Percentiles rank a stretch among this genome's conserved stretches.
Evolutionary conservation across 2,797 vertebrate genomes (phyloP).

Genomic region (Threskiornis aethiopicus): DNA sequence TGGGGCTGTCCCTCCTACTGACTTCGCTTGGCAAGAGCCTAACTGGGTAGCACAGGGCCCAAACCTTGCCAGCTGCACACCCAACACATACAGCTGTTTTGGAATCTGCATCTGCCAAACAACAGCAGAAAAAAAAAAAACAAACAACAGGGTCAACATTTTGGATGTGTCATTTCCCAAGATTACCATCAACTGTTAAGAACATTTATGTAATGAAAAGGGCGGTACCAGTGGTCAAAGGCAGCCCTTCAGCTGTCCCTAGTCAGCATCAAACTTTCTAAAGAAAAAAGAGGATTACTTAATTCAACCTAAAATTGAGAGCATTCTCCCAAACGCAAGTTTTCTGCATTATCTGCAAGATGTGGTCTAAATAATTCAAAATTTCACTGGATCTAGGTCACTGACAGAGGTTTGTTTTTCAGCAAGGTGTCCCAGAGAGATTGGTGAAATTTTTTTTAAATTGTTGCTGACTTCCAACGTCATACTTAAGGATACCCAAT

Average conservation of each 20-base stretch:
- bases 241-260: not conserved
- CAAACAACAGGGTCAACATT: not conserved
- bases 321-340: not conserved
- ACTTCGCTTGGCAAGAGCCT: not conserved
- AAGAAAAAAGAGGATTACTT: not conserved
- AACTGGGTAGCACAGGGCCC: not conserved
- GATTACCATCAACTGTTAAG: not conserved
- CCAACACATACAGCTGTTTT: not conserved
- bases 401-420: not conserved
- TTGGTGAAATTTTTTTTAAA: not conserved
- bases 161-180: not conserved
- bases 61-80: not conserved
- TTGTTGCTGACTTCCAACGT: not conserved
- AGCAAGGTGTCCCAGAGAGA: not conserved
- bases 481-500: not conserved
- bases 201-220: not conserved
- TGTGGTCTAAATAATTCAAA: slow-evolving; percentile 8
- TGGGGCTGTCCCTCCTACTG: not conserved
- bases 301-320: not conserved
- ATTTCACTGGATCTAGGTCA: not conserved
- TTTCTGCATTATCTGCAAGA: not conserved
- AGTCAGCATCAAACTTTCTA: not conserved
- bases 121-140: rapidly evolving
- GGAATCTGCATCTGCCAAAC: not conserved
- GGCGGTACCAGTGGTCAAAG: not conserved